Evolutionary conservation across 2,888 invertebrate species (phyloP), one percentile per base, ranked within the genome.

Genomic region (Ophion slaviceki): DNA sequence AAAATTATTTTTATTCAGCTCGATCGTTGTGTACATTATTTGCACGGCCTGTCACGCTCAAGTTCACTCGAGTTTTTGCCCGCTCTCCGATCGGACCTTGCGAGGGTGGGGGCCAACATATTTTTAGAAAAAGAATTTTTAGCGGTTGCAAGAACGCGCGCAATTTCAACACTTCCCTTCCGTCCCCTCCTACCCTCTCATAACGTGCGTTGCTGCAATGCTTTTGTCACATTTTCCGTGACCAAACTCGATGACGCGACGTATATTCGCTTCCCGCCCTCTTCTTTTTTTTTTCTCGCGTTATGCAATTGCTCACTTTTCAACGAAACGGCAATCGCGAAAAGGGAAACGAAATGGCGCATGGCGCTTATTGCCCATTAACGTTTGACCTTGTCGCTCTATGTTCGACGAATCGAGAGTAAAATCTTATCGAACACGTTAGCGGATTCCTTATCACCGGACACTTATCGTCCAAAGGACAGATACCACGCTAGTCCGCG

Each of bases 61-160:
- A 68, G 61, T 79, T 45, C 47, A 36, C 57, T 20, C 80, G 68
- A 59, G 17, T 75, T 62, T 81, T 76, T 68, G 45, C 68, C 28
- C 47, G 68, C 59, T 67, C 47, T 67, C 47, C 24, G 78, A 81
- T 70, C 72, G 57, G 81, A 86, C 86, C 86, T 86, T 86, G 86
- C 32, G 7, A 24, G 36, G 20, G 68, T n/a, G 59, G 36, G 75
- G 72, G 86, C 67, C 86, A 78, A 75, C 74, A 86, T 86, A 86
- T 86, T 84, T 86, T 84, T 86, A 84, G 80, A 81, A 86, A 83
- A 57, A 75, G 74, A 86, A 80, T 78, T 80, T 86, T 83, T 78
- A 78, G 83, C 61, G 59, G 61, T 80, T 45, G 40, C 81, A 70
- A 67, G 57, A 61, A 75, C 59, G 68, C 57, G 61, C 62, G 75